phyloP scores from a whole-genome alignment of 2,113 vertebrate genomes.

The Apus apus region DNA sequence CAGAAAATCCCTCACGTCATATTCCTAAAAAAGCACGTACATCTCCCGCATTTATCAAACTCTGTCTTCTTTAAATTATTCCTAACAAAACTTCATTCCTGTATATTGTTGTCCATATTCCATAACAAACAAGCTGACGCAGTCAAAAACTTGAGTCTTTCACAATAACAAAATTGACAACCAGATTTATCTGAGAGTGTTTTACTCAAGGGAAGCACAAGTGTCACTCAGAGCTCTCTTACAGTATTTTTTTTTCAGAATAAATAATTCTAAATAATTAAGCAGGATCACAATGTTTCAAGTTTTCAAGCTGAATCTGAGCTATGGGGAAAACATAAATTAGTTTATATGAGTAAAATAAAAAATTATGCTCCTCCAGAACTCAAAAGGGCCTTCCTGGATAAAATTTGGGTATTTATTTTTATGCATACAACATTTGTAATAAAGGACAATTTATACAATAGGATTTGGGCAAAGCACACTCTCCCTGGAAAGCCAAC shows the following conservation, averaged over 20 bases:
- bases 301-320: background rate
- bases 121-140: background rate
- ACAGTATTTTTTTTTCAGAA: background rate
- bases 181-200: background rate
- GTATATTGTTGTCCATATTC: background rate
- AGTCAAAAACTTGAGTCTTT: background rate
- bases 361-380: background rate
- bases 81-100: background rate
- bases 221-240: conserved; percentile 34
- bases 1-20: background rate
- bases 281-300: background rate
- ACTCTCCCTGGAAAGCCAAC: conserved; percentile 25
- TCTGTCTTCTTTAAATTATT: background rate
- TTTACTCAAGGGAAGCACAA: background rate
- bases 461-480: background rate
- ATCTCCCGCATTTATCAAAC: background rate
- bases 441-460: background rate
- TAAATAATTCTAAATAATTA: background rate
- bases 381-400: background rate
- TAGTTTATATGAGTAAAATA: background rate
- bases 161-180: conserved; percentile 19
- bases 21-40: background rate
- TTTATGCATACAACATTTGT: background rate
- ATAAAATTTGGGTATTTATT: background rate
- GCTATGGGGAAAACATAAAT: background rate